Base-by-base conservation (phyloP, 2,113 vertebrate species). In the Poeciliopsis prolifica region DNA sequence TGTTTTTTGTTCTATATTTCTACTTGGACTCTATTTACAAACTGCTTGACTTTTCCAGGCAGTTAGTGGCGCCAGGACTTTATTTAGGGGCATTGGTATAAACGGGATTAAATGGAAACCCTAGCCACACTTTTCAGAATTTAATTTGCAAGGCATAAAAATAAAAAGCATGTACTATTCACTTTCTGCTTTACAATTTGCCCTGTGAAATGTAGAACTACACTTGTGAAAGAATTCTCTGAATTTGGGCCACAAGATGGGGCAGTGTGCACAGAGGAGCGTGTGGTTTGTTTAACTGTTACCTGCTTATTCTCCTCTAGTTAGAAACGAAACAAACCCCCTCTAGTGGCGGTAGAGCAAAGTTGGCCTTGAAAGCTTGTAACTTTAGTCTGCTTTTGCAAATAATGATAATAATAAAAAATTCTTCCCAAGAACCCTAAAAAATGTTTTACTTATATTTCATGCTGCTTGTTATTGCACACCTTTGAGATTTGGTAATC, bases 201-300 rank as follows among this genome's bases (percentile, higher is more conserved):
- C 51, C 51, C 3, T n/a, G 10, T 24, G 7, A 58, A 5, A 10
- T 58, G 24, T 3, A n/a, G 24, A 58, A n/a, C 19, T 9, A 17
- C 22, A 11, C 7, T 58, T 48, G 44, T 48, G 44, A n/a, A 58
- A n/a, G 8, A 0, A 17, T 30, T 28, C 2, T 31, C 28, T 1
- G 17, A 5, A 37, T 22, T 33, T 77, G 3, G 1, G 31, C 92
- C 92, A 87, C 85, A 86, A 77, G 91, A 65, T 88, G 91, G 91
- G 26, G 79, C 2, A 63, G 65, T 82, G 70, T 61, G 37, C 77
- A 64, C 79, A 78, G 19, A 70, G 2, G 24, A 19, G 8, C 15
- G 26, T 67, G 2, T 4, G 40, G 13, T 51, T 54, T 0, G 42
- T 37, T 51, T 54, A 44, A 54, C 37, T 29, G 58, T 29, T 3